These are phyloP conservation scores for Caenorhabditis panamensis DNA, from an alignment of 2,888 invertebrate species.

Conservation along the genomic window DNA sequence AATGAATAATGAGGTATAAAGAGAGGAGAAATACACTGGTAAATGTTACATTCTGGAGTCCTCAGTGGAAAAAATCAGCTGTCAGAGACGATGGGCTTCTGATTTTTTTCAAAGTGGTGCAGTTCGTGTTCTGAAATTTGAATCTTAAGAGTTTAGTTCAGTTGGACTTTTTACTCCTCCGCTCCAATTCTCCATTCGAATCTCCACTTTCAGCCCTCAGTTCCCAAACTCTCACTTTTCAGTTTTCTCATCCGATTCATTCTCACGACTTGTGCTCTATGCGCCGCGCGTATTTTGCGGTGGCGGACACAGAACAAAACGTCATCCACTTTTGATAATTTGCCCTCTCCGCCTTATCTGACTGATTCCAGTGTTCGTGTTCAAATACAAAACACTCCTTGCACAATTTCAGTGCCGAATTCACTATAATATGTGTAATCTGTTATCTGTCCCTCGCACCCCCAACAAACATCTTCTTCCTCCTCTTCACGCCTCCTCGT, in stretches of 20 bases:
- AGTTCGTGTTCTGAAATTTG: no score
- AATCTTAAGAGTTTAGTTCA: no score
- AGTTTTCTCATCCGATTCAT: background rate
- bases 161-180: no score
- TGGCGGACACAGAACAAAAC: background rate
- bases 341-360: no score
- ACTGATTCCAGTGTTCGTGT: background rate
- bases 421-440: no score
- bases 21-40: background rate
- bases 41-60: no score
- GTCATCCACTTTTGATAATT: background rate
- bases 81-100: no score
- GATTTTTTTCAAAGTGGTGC: no score
- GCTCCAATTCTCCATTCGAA: background rate
- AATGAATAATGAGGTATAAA: background rate
- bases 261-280: constrained; percentile 2
- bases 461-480: no score
- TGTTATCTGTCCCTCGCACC: no score
- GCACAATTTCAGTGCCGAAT: background rate
- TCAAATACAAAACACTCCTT: background rate
- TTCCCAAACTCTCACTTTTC: background rate
- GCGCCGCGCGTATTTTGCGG: background rate
- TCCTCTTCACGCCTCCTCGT: constrained; percentile 21
- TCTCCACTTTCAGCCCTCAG: background rate
- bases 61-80: no score